These are phyloP conservation scores for Drosophila sulfurigaster DNA, from an alignment of 1,140 invertebrate genomes.

Conservation along the genomic window DNA sequence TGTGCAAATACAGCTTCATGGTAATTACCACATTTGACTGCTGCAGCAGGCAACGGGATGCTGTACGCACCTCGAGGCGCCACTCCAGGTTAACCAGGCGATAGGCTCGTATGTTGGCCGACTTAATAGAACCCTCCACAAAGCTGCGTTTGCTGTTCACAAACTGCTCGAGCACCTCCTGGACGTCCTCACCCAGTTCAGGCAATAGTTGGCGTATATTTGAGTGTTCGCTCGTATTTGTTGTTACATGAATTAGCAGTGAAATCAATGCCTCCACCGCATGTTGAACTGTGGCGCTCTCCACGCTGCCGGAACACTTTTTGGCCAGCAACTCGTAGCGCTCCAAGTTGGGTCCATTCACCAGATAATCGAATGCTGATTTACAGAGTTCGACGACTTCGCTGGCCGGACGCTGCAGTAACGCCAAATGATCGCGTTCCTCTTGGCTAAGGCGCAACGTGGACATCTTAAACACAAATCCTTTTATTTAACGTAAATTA, in stretches of 20 bases:
- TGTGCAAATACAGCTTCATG: conserved; percentile 78
- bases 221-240: conserved; percentile 34
- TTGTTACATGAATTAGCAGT: conserved; percentile 72
- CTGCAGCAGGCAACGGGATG: conserved; percentile 65
- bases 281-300: conserved; percentile 43
- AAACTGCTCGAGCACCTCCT: conserved; percentile 74
- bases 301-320: conserved; percentile 47
- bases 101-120: conserved; percentile 77
- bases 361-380: conserved; percentile 76
- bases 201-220: conserved; percentile 57
- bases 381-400: conserved; percentile 77
- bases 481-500: not conserved
- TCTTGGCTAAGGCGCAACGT: conserved; percentile 59
- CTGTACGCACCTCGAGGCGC: conserved; percentile 76
- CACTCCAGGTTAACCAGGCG: conserved; percentile 76
- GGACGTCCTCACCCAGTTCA: conserved; percentile 54
- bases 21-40: conserved; percentile 67
- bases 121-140: conserved; percentile 80
- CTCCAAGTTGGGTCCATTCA: conserved; percentile 63
- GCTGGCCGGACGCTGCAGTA: conserved; percentile 58
- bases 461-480: conserved; percentile 36
- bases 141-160: conserved; percentile 74
- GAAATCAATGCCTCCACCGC: conserved; percentile 77
- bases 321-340: conserved; percentile 67
- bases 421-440: conserved; percentile 61